Conservation (phyloP, 2,888 invertebrate species). For the Nezara viridula region DNA sequence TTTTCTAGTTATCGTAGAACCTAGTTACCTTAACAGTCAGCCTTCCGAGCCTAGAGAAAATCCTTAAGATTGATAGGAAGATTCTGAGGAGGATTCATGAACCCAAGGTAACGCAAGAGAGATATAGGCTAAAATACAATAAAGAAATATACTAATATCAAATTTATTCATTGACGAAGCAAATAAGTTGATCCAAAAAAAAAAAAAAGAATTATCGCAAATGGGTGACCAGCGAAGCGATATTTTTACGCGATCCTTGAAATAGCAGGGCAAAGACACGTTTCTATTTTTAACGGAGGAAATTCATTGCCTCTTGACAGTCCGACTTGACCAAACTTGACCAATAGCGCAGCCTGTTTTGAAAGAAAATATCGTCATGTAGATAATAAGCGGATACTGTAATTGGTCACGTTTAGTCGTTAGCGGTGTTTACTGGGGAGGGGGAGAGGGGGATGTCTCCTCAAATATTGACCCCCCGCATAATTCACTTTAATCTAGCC, state of each 20-base stretch:
- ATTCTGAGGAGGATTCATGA: no score
- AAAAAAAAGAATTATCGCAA: not conserved
- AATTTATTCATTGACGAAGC: no score
- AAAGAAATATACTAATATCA: no score
- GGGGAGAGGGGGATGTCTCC: not conserved
- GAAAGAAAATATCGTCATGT: not conserved
- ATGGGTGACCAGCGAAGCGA: not conserved
- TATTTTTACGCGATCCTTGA: not conserved
- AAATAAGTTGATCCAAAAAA: no score
- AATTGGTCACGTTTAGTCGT: conserved; percentile 13
- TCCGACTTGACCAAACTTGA: not conserved
- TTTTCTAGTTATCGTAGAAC: no score
- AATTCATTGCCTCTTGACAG: not conserved
- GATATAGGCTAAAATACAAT: no score
- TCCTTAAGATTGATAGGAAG: no score
- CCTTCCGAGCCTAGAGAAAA: no score
- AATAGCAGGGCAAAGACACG: not conserved
- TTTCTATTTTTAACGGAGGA: not conserved
- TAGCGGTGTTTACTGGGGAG: not conserved
- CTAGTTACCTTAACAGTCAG: no score
- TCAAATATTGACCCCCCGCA: not conserved
- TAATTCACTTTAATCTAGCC: conserved; percentile 20
- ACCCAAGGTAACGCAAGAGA: no score
- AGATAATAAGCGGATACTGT: not conserved
- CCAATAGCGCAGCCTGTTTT: not conserved